phyloP scores from a whole-genome alignment of 1,140 invertebrate genomes.

The Odontomachus brunneus region DNA sequence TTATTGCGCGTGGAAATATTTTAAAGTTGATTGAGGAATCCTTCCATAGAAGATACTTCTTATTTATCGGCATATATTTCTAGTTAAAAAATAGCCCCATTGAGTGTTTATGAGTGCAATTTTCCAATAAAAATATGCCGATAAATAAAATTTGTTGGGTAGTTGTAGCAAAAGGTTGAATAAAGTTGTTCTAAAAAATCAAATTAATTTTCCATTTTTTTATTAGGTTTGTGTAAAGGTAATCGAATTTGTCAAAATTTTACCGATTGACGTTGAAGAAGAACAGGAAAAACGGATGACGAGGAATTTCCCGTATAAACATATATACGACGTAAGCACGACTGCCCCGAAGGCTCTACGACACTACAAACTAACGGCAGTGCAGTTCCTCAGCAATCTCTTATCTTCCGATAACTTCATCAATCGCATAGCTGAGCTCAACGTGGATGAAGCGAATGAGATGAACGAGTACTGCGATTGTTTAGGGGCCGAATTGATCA shows the following conservation, averaged over 20 bases:
- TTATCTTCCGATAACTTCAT: constrained; percentile 89
- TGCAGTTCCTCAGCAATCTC: constrained; percentile 90
- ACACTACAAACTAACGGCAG: constrained; percentile 92
- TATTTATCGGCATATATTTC: no score
- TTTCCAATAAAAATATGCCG: no score
- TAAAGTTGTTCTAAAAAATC: background rate
- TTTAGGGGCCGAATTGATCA: constrained; percentile 89
- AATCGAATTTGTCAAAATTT: constrained; percentile 87
- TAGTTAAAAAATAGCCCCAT: no score
- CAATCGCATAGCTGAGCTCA: constrained; percentile 86
- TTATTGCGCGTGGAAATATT: no score
- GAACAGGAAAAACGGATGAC: constrained; percentile 75
- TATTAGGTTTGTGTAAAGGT: constrained; percentile 89
- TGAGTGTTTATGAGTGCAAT: no score
- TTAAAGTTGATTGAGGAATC: no score
- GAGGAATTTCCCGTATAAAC: constrained; percentile 79
- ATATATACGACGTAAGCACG: constrained; percentile 89
- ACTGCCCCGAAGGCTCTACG: constrained; percentile 91
- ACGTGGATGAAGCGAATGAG: constrained; percentile 80
- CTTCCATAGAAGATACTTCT: no score
- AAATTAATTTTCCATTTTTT: constrained; percentile 71
- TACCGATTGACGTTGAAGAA: constrained; percentile 89
- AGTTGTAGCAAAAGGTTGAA: no score
- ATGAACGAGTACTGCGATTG: constrained; percentile 88
- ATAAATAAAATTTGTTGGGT: no score